These are phyloP conservation scores for Scomber japonicus DNA, from an alignment of 2,113 vertebrate genomes.

Conservation along the genomic window DNA sequence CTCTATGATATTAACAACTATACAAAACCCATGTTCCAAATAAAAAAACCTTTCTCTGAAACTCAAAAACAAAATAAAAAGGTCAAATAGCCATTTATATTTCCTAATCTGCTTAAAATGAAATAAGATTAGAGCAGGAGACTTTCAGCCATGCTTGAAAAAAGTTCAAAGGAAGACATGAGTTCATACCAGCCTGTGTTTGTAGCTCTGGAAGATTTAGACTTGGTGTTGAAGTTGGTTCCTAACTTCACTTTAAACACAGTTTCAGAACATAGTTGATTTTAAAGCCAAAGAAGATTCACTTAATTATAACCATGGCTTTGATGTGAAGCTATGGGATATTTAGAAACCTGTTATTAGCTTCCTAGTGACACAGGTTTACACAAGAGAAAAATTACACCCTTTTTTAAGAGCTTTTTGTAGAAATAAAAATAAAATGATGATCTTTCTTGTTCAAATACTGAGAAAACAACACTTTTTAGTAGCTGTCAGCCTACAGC, in stretches of 20 bases:
- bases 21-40: too few relatives aligned
- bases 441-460: neutral
- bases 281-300: slow-evolving; percentile 1
- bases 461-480: neutral
- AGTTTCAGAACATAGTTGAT: neutral
- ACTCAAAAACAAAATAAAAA: neutral
- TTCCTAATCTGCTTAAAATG: neutral
- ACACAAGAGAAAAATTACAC: neutral
- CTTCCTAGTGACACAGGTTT: too few relatives aligned
- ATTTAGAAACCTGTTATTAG: neutral
- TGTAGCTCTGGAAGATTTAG: neutral
- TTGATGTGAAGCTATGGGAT: neutral
- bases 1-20: too few relatives aligned
- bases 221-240: neutral
- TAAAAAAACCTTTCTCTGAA: too few relatives aligned
- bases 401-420: neutral
- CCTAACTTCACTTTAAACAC: neutral
- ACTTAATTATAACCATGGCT: neutral
- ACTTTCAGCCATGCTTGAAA: neutral
- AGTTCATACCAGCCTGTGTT: slow-evolving; percentile 17
- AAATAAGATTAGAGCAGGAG: slow-evolving; percentile 4
- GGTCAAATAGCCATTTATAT: neutral
- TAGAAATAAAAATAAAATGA: neutral
- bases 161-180: slow-evolving; percentile 25
- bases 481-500: neutral